Percentiles rank a stretch among this genome's conserved stretches.
phyloP scores from a whole-genome alignment of 2,113 vertebrate species.

The Suncus etruscus region DNA sequence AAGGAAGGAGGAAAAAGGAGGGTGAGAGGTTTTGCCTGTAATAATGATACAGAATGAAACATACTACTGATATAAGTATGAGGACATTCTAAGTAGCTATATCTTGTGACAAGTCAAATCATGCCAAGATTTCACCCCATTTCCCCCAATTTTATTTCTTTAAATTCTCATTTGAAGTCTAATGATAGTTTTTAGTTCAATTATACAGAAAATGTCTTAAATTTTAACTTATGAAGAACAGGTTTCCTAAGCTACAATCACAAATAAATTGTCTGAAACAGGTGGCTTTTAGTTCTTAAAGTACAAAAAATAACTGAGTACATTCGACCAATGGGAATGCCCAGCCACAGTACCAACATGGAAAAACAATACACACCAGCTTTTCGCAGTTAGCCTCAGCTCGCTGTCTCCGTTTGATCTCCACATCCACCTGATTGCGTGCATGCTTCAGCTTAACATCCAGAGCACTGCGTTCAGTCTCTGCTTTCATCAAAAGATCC shows the following conservation, averaged over 20 bases:
- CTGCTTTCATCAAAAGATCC: conserved; percentile 93
- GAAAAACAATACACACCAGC: conserved; percentile 88
- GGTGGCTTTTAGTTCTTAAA: conserved; percentile 49
- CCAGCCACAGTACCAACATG: not conserved
- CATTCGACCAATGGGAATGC: not conserved
- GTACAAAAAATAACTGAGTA: conserved; percentile 11
- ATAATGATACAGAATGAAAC: conserved; percentile 28
- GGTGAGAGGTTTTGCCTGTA: not conserved
- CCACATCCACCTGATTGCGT: conserved; percentile 98
- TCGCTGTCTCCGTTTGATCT: conserved; percentile 96
- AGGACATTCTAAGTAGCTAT: conserved; percentile 18
- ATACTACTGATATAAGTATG: conserved; percentile 10
- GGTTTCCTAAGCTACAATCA: conserved; percentile 9
- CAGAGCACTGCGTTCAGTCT: conserved; percentile 93
- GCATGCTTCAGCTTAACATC: conserved; percentile 98
- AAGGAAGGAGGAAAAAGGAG: not conserved
- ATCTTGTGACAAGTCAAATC: conserved; percentile 26
- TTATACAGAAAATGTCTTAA: conserved; percentile 45
- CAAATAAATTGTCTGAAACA: not conserved
- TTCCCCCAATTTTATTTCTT: conserved; percentile 51
- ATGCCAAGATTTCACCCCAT: conserved; percentile 10
- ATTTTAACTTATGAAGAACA: conserved; percentile 58
- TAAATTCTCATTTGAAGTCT: conserved; percentile 62
- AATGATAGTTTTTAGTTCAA: conserved; percentile 58
- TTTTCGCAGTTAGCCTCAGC: conserved; percentile 96